Conservation (phyloP, 1,140 invertebrate genomes). For the Ceratina australensis region DNA sequence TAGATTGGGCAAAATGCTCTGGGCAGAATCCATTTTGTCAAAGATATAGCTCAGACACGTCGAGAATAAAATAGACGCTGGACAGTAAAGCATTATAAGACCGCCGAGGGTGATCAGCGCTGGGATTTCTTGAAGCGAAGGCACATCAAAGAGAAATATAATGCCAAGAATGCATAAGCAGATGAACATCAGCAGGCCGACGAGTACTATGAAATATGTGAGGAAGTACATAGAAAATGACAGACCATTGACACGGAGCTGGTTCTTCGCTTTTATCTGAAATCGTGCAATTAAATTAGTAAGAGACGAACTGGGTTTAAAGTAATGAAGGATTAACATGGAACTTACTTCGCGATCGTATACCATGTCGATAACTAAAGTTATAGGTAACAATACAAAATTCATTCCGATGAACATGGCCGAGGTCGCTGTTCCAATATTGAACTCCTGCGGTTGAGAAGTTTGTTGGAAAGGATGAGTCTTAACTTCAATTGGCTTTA, state of each 20-base stretch:
- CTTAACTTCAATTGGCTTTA: conserved; percentile 78
- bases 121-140: conserved; percentile 84
- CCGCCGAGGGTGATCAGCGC: conserved; percentile 85
- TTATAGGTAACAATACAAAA: conserved; percentile 87
- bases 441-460: conserved; percentile 85
- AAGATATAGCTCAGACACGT: conserved; percentile 90
- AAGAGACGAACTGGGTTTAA: not conserved
- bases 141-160: conserved; percentile 85
- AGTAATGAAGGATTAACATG: not conserved
- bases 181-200: conserved; percentile 85
- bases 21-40: conserved; percentile 89
- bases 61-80: conserved; percentile 87
- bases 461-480: conserved; percentile 87
- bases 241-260: conserved; percentile 90
- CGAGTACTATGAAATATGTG: conserved; percentile 86
- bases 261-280: conserved; percentile 91
- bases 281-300: not conserved
- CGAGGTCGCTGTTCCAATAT: conserved; percentile 85
- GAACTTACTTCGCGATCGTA: conserved; percentile 88
- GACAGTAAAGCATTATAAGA: conserved; percentile 87
- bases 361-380: conserved; percentile 89
- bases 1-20: conserved; percentile 88
- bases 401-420: conserved; percentile 89
- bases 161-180: conserved; percentile 84
- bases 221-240: conserved; percentile 89